Base-by-base conservation (phyloP, 1,140 invertebrate species). In the Drosophila grimshawi region DNA sequence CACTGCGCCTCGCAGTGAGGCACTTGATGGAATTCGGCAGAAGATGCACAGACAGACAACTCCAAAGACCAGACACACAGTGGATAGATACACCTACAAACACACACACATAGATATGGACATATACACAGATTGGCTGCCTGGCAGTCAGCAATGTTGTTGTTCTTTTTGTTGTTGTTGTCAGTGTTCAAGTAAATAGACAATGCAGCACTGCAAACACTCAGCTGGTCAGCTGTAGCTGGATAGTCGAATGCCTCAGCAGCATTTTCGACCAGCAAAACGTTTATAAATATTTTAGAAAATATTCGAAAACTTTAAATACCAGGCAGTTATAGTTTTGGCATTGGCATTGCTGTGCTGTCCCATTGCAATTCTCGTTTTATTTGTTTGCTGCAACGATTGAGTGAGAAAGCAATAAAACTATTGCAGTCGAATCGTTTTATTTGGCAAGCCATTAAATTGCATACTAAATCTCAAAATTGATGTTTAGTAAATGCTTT, bases 11-110 rank as follows among this genome's bases (percentile, higher is more conserved):
- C 52, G 60, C 62, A 60, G 67, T 39, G 73, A 70, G 57, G 74
- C 63, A 78, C 74, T 76, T 82, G 80, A 79, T 82, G 80, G 80
- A 79, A 83, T 80, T 80, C 79, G 70, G 69, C 79, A 76, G n/a
- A 71, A 79, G 65, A 74, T 51, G 57, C 62, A 66, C 78, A 52
- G 48, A 67, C 63, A 81, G 59, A 49, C 69, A 51, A 49, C 59
- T 37, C 8, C 45, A n/a, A 48, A 30, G 30, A 49, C 49, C 55
- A 10, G 41, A 63, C 59, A 57, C 62, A 41, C 66, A 51, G 11
- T 10, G 61, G 70, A 71, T 56, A 43, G 33, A 75, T 46, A 37
- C 30, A 51, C 29, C 19, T 11, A 60, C 7, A 49, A 4, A 41
- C 3, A n/a, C 43, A 55, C 33, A 61, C 35, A 72, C 41, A 46